Evolutionary conservation across 1,140 invertebrate genomes (phyloP), one percentile per base, ranked within the genome.

Genomic region (Solenopsis fugax): DNA sequence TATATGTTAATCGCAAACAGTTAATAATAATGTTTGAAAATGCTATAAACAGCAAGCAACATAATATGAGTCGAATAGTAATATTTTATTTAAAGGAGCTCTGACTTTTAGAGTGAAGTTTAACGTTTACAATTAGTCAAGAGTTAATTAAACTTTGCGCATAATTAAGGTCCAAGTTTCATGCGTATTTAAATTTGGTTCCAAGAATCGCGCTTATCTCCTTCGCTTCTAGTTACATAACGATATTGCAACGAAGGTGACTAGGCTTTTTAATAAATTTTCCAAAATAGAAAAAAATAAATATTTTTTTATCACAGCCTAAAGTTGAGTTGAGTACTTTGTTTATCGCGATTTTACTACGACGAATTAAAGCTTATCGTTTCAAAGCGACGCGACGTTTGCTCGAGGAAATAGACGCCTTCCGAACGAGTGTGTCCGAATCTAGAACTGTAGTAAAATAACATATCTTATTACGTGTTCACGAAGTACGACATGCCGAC

Each of bases 391-490:
- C 21, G 21, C 21, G 21, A 29, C 29, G n/a, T 48, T 50, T 5
- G 21, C 21, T 69, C n/a, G 41, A 16, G 41, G 41, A 16, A 21
- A 7, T 48, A 41, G 2, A 10, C 12, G 21, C 7, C 21, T 65
- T 56, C 24, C 21, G 45, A 50, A 9, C 13, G 13, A 16, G 13
- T 13, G 41, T 50, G 65, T 48, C 21, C 41, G 13, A 69, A 29
- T 69, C 13, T 41, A 24, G 29, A 67, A 80, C n/a, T 54, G 52
- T 72, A n/a, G n/a, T 24, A 54, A 56, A 48, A n/a, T n/a, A n/a
- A 34, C n/a, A 29, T 56, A 21, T 58, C 16, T 4, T 45, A 7
- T 29, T 34, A 82, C 52, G 21, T 12, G 50, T 37, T 29, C 50
- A 18, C 13, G 29, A 56, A 48, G 67, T 48, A 13, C 24, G 45